Evolutionary conservation across 35 echinoderm and acorn worm genomes (phyloP).

Genomic region (Heliocidaris tuberculata): DNA sequence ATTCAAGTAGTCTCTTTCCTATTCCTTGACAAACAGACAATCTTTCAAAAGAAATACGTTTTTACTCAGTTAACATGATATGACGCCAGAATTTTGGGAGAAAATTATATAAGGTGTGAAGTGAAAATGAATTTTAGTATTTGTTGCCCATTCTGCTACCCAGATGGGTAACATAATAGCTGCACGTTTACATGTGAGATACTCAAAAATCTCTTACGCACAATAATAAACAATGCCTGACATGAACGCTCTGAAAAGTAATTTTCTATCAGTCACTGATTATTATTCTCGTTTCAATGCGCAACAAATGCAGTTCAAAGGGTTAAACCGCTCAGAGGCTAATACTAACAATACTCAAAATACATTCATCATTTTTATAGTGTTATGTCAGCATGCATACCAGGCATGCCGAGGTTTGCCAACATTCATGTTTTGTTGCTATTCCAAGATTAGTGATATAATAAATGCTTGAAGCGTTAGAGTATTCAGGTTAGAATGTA

Average conservation of each 20-base stretch:
- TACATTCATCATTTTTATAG: not conserved
- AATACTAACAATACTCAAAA: not conserved
- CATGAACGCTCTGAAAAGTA: not conserved
- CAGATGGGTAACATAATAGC: not conserved
- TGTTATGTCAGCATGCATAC: not conserved
- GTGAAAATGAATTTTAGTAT: not conserved
- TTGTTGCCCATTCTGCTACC: not conserved
- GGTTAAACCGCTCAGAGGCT: not conserved
- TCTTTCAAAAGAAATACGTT: too few relatives aligned
- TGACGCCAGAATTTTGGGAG: too few relatives aligned
- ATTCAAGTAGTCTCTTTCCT: too few relatives aligned
- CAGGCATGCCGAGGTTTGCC: not conserved
- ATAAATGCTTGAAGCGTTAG: not conserved
- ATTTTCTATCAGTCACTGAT: not conserved
- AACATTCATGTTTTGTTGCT: not conserved
- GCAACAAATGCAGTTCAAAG: not conserved
- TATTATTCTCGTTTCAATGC: conserved; percentile 1
- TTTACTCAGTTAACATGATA: too few relatives aligned
- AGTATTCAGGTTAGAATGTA: not conserved
- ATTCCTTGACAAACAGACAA: too few relatives aligned
- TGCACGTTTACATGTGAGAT: not conserved
- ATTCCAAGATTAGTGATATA: not conserved
- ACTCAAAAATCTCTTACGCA: not conserved
- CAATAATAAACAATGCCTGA: not conserved
- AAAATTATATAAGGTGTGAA: not conserved